Evolutionary conservation across 2,113 vertebrate species (phyloP).

Genomic region (Globicephala melas): DNA sequence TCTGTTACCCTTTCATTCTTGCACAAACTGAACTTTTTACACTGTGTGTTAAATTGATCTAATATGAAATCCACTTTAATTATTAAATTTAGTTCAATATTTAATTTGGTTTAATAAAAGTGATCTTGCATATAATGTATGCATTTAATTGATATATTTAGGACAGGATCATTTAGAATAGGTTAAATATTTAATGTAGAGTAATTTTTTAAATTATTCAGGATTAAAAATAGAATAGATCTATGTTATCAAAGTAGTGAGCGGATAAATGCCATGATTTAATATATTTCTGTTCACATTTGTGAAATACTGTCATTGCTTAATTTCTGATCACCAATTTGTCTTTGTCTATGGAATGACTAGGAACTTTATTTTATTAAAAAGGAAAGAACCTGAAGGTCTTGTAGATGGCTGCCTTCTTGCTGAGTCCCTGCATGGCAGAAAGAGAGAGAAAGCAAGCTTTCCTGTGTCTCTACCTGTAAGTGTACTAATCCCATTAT

Average conservation of each 20-base stretch:
- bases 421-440: neutral
- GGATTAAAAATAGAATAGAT: constrained; percentile 80
- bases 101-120: constrained; percentile 88
- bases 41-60: constrained; percentile 79
- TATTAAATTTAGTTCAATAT: constrained; percentile 89
- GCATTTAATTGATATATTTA: constrained; percentile 85
- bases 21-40: constrained; percentile 77
- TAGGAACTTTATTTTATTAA: constrained; percentile 45
- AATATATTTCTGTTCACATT: constrained; percentile 74
- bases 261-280: constrained; percentile 77
- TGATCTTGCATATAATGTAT: constrained; percentile 79
- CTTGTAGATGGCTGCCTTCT: neutral
- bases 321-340: constrained; percentile 75
- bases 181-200: constrained; percentile 86
- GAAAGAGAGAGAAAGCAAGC: neutral
- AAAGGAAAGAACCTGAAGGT: constrained; percentile 12
- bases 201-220: constrained; percentile 87
- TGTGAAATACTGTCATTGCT: constrained; percentile 73
- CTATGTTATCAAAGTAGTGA: constrained; percentile 76
- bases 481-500: neutral
- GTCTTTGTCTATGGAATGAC: constrained; percentile 65
- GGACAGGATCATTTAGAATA: constrained; percentile 82
- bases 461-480: neutral
- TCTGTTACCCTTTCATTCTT: constrained; percentile 61
- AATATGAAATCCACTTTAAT: constrained; percentile 86